phyloP scores from a whole-genome alignment of 2,113 vertebrate species.

The Porphyrio hochstetteri region DNA sequence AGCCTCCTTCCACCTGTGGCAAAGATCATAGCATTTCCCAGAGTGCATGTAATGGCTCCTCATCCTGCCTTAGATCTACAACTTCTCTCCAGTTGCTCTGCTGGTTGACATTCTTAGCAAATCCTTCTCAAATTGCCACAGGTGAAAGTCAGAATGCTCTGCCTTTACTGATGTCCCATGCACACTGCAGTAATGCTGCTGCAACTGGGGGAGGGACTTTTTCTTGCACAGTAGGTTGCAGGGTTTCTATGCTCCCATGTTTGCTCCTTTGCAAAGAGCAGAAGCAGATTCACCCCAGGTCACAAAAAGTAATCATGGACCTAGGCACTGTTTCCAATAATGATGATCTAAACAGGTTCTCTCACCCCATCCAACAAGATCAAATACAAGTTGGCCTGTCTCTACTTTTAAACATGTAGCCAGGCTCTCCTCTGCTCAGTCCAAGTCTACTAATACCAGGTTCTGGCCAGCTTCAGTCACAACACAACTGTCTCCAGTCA shows the following conservation, averaged over 20 bases:
- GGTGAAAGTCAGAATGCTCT: neutral
- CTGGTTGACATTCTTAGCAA: neutral
- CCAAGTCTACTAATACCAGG: neutral
- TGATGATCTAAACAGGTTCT: neutral
- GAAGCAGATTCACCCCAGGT: neutral
- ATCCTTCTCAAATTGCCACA: neutral
- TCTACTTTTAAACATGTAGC: neutral
- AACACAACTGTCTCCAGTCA: neutral
- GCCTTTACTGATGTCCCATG: neutral
- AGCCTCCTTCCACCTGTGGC: neutral
- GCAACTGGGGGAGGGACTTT: neutral
- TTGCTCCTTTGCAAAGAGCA: neutral
- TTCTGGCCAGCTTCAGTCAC: neutral
- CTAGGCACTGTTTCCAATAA: neutral
- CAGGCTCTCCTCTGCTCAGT: neutral
- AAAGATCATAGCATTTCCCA: neutral
- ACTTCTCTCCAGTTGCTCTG: neutral
- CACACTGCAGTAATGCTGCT: neutral
- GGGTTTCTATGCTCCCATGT: neutral
- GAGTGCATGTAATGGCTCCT: neutral
- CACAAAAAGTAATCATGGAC: neutral
- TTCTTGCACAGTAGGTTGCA: neutral
- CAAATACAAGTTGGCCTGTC: neutral
- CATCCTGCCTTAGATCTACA: neutral
- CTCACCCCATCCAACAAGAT: neutral